Conservation (phyloP, 1,140 invertebrate species). For the Formica exsecta region DNA sequence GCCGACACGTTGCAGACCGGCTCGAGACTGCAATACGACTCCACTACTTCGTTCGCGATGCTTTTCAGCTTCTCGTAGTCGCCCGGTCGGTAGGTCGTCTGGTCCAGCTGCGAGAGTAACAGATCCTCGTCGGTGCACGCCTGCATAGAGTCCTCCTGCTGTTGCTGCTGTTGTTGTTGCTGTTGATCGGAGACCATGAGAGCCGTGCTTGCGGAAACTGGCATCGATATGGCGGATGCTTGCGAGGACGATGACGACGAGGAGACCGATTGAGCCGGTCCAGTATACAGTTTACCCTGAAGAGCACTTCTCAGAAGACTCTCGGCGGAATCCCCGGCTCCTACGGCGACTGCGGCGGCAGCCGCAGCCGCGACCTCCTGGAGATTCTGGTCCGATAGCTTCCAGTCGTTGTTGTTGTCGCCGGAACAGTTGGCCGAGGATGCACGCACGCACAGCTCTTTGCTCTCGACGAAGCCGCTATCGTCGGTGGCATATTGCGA, state of each 20-base stretch:
- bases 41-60: constrained; percentile 92
- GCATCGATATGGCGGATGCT: constrained; percentile 70
- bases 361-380: constrained; percentile 83
- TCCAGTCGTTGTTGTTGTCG: constrained; percentile 94
- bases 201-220: constrained; percentile 66
- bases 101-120: constrained; percentile 91
- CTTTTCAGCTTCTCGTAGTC: constrained; percentile 87
- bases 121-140: constrained; percentile 91
- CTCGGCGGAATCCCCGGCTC: constrained; percentile 87
- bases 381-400: constrained; percentile 90
- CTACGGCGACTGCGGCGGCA: constrained; percentile 84
- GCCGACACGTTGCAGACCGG: constrained; percentile 87
- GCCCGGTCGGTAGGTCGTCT: constrained; percentile 83
- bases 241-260: constrained; percentile 81
- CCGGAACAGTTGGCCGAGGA: constrained; percentile 84
- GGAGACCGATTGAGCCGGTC: constrained; percentile 78
- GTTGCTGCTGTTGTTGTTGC: constrained; percentile 84
- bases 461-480: constrained; percentile 90
- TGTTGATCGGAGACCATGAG: constrained; percentile 78
- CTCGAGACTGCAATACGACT: constrained; percentile 91
- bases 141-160: constrained; percentile 89
- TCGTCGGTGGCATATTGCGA: constrained; percentile 89
- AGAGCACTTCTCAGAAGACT: constrained; percentile 93
- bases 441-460: constrained; percentile 85
- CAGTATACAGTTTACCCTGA: constrained; percentile 89